Base-by-base conservation (phyloP, 2,113 vertebrate genomes). In the Fregetta grallaria region DNA sequence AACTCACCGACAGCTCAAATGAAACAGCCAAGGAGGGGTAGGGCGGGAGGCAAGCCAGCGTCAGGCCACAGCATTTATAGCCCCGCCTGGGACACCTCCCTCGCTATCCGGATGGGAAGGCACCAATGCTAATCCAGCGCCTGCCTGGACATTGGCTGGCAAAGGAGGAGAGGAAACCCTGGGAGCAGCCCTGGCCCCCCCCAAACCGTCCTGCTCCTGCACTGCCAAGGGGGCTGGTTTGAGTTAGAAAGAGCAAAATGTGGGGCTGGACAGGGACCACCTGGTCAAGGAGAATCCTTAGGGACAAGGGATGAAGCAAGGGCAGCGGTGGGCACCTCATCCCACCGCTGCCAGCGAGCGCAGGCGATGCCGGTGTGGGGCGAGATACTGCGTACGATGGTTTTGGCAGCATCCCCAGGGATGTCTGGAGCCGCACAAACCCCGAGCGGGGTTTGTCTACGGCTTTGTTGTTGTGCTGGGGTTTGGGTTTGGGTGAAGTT, bases 301-400 rank as follows among this genome's bases (percentile, higher is more conserved):
- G 40, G 78, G 68, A 2, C 8, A 1, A 7, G 22, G 61, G 56
- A 1, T 29, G n/a, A 3, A 8, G 32, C 6, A 2, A 12, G 18
- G 26, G 79, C 7, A 9, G 45, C 0, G 16, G n/a, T 9, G 40
- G 76, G 59, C 19, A 16, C 25, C 68, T 15, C 38, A 2, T 13
- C 44, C 29, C 73, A 1, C 23, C 8, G 3, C 45, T 12, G 25
- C 44, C 52, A 9, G 38, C 2, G 2, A 16, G 55, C 26, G 67
- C 11, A 6, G 59, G 67, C 1, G 23, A 16, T 4, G 38, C 10
- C 8, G 2, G 12, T 1, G 16, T 3, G 6, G 36, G 44, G 10
- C 0, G 10, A 2, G 40, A 26, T 2, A 15, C 42, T 6, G 0
- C 13, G 2, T 27, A 1, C 10, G 2, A 6, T 1, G 68, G 0